Conservation (phyloP, 2,113 vertebrate species). For the Hylia prasina region DNA sequence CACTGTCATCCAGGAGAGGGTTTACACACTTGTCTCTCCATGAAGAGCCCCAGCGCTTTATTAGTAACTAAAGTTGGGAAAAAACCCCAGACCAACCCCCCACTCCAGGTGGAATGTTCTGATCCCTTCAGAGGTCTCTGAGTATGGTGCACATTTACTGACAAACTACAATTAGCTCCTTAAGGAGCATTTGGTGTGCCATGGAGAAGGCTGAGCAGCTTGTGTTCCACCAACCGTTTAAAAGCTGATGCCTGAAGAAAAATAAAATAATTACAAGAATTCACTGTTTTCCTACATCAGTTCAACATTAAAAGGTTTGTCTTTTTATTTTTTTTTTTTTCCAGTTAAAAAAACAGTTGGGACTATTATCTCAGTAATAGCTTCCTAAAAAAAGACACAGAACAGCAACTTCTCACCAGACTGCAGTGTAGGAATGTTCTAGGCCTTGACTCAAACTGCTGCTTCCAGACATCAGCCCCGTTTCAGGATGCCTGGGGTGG, state of each 20-base stretch:
- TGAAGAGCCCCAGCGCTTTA: slow-evolving; percentile 29
- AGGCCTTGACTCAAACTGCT: slow-evolving; percentile 21
- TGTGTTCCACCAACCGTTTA: slow-evolving; percentile 28
- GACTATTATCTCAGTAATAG: slow-evolving; percentile 32
- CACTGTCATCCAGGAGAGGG: not conserved
- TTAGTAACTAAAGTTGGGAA: slow-evolving; percentile 34
- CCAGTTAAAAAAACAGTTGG: slow-evolving; percentile 53
- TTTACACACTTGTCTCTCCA: slow-evolving; percentile 2
- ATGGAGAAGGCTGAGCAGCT: slow-evolving; percentile 18
- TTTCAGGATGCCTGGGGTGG: not conserved
- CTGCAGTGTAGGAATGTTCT: slow-evolving; percentile 45
- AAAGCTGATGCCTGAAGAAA: not conserved
- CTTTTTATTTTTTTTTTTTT: slow-evolving; percentile 45
- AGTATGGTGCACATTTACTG: slow-evolving; percentile 33
- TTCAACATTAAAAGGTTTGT: slow-evolving; percentile 20
- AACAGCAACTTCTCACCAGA: slow-evolving; percentile 22
- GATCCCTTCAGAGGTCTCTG: slow-evolving; percentile 12
- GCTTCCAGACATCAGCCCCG: not conserved
- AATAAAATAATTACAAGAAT: not conserved
- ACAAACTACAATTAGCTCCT: slow-evolving; percentile 25
- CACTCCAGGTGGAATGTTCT: slow-evolving; percentile 45
- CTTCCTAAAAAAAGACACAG: slow-evolving; percentile 48
- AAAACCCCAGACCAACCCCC: not conserved
- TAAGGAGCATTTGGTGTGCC: slow-evolving; percentile 36
- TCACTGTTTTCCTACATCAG: slow-evolving; percentile 32